Evolutionary conservation across 2,113 vertebrate genomes (phyloP).

Genomic region (Eublepharis macularius): DNA sequence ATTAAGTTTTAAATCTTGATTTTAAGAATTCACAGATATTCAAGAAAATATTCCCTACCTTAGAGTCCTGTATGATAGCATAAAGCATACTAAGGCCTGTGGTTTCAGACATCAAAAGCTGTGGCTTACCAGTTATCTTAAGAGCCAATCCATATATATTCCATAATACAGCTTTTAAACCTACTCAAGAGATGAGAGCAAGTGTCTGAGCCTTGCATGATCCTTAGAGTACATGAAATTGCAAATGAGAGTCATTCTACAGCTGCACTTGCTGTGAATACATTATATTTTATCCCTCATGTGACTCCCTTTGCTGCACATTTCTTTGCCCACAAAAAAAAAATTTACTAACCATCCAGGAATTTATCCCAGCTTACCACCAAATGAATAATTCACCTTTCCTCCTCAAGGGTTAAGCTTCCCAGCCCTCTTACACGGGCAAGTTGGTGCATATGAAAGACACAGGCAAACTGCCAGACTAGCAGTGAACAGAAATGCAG

Average conservation of each 20-base stretch:
- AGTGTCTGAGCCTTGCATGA: background rate
- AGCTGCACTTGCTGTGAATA: background rate
- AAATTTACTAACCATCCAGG: background rate
- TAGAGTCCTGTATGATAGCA: background rate
- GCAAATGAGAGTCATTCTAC: background rate
- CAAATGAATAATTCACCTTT: background rate
- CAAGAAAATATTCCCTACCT: background rate
- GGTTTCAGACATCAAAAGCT: background rate
- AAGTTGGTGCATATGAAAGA: background rate
- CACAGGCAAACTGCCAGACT: background rate
- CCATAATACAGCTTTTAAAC: background rate
- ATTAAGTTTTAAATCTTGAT: background rate
- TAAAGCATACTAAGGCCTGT: background rate
- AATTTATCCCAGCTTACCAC: background rate
- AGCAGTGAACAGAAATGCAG: background rate
- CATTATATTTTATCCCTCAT: background rate
- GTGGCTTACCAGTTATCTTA: background rate
- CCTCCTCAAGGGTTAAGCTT: background rate
- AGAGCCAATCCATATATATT: background rate
- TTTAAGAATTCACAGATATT: background rate
- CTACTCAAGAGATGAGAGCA: background rate
- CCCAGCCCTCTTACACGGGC: too few species aligned
- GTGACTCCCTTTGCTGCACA: background rate
- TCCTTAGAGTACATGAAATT: background rate
- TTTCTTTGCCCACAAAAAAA: background rate